phyloP scores from a whole-genome alignment of 2,797 vertebrate genomes.

The Podargus strigoides region DNA sequence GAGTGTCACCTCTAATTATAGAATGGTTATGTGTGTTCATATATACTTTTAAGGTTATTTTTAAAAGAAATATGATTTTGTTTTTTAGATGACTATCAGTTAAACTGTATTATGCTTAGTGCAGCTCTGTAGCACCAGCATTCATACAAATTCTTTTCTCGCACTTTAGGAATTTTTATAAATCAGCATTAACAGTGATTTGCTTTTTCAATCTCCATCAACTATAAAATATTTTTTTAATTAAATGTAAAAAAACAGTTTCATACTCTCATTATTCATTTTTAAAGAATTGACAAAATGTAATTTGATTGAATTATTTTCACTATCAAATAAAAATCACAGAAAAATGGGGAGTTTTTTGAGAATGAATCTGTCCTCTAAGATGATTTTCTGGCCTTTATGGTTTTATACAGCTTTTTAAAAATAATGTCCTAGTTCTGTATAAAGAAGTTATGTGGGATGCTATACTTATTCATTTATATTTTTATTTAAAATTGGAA shows the following conservation, averaged over 20 bases:
- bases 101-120: not conserved
- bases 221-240: not conserved
- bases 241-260: not conserved
- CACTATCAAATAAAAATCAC: not conserved
- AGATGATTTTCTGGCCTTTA: not conserved
- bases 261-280: not conserved
- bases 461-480: not conserved
- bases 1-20: not conserved
- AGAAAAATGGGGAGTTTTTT: not conserved
- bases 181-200: not conserved
- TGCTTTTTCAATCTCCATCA: not conserved
- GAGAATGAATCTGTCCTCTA: not conserved
- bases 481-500: not conserved
- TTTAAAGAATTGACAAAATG: not conserved
- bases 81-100: not conserved
- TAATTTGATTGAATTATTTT: not conserved
- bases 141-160: not conserved
- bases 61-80: not conserved
- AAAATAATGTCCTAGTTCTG: not conserved
- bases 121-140: not conserved
- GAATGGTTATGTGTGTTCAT: not conserved
- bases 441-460: not conserved
- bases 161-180: not conserved
- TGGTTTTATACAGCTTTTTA: not conserved
- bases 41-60: not conserved